Percentiles rank a stretch among this genome's conserved stretches.
Evolutionary conservation across 2,888 invertebrate species (phyloP).

Genomic region (Phalera bucephala): DNA sequence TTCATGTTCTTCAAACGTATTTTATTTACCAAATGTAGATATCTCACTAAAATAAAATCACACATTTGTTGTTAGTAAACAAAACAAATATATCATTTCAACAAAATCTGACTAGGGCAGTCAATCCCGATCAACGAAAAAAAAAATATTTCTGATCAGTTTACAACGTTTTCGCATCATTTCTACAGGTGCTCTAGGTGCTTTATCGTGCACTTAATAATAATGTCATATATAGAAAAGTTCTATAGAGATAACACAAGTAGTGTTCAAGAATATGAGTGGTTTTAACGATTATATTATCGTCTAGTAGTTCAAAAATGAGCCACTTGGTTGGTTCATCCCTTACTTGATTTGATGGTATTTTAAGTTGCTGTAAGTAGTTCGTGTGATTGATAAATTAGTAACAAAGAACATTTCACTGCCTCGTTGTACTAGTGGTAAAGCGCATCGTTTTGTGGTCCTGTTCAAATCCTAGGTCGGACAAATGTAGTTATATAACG

Average conservation of each 20-base stretch:
- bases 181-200: slow-evolving; percentile 36
- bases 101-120: slow-evolving; percentile 67
- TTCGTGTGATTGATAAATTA: too few species aligned
- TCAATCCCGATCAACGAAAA: slow-evolving; percentile 39
- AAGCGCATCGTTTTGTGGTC: too few species aligned
- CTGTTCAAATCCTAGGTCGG: too few species aligned
- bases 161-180: slow-evolving; percentile 20
- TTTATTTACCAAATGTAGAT: slow-evolving; percentile 63
- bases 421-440: too few species aligned
- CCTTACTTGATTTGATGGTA: too few species aligned
- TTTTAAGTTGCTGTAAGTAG: too few species aligned
- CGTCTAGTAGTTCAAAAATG: too few species aligned
- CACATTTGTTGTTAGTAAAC: slow-evolving; percentile 49
- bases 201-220: slow-evolving; percentile 24
- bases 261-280: neutral
- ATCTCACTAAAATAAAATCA: slow-evolving; percentile 73
- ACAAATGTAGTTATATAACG: too few species aligned
- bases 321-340: too few species aligned
- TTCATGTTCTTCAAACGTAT: slow-evolving; percentile 40
- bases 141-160: slow-evolving; percentile 21
- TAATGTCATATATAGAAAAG: neutral
- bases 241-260: neutral
- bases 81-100: slow-evolving; percentile 42
- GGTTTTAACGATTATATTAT: too few species aligned
- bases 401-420: too few species aligned